Percentiles rank a stretch among this genome's conserved stretches.
phyloP scores from a whole-genome alignment of 2,113 vertebrate species.

The Craseonycteris thonglongyai region DNA sequence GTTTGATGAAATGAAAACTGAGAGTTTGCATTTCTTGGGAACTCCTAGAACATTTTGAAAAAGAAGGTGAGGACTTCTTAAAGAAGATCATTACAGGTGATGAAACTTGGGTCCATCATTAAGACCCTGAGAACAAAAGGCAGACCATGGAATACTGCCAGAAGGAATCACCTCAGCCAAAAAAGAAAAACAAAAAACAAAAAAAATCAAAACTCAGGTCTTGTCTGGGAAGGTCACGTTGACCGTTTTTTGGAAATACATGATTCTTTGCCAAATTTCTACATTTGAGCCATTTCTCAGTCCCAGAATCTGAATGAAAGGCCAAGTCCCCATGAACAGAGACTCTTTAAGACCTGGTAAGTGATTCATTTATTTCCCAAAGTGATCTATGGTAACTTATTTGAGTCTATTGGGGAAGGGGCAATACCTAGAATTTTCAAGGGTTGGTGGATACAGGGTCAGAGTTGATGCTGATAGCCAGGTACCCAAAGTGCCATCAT shows the following conservation, averaged over 20 bases:
- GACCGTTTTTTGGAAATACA: background rate
- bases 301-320: background rate
- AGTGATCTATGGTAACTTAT: background rate
- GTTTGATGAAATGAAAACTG: too few relatives aligned
- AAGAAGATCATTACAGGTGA: too few relatives aligned
- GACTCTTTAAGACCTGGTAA: background rate
- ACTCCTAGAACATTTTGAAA: too few relatives aligned
- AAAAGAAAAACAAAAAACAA: too few relatives aligned
- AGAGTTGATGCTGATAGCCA: background rate
- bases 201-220: too few relatives aligned
- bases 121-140: too few relatives aligned
- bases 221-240: too few relatives aligned
- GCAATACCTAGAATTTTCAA: background rate
- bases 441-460: background rate
- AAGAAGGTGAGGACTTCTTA: too few relatives aligned
- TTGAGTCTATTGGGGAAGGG: background rate
- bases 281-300: background rate
- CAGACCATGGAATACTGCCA: too few relatives aligned
- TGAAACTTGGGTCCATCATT: too few relatives aligned
- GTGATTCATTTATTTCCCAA: background rate
- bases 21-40: too few relatives aligned
- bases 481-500: background rate
- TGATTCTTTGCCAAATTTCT: background rate
- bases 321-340: background rate
- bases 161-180: too few relatives aligned